Base-by-base conservation (phyloP, 2,888 invertebrate species). In the Eristalis pertinax region DNA sequence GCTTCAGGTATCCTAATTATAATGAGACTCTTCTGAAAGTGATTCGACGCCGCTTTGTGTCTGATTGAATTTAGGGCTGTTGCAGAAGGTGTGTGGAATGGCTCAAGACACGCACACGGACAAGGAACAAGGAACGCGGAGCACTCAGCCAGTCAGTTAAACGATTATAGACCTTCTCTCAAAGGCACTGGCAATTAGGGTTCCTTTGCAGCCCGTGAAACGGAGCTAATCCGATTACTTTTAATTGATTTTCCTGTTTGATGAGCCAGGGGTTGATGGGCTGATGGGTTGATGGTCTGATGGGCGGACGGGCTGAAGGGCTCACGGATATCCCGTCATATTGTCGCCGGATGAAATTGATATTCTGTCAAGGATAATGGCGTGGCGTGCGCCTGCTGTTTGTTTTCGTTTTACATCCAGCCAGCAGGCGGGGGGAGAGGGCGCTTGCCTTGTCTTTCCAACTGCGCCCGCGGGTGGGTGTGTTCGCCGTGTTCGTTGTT, bases 181-280 rank as follows among this genome's bases (percentile, higher is more conserved):
- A 29, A 60, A 24, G 60, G 58, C 73, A 38, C 64, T 79, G 74
- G 24, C 79, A 87, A 87, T 87, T 80, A 72, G 76, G 58, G 41
- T 32, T 68, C 63, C 50, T 19, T 50, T 19, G 58, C 29, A 79
- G 78, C 24, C 79, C 73, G 72, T 84, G 76, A 69, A 84, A 80
- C 65, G 64, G 73, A 85, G 67, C 77, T 88, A 88, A 84, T 84
- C 84, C 72, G 84, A 88, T 84, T 88, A 85, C n/a, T 70, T 85
- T 88, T 84, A 88, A 82, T 88, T 88, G 84, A 84, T 88, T 85
- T 73, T 75, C 69, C 73, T 63, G 60, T 88, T 78, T 81, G 74
- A 81, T 76, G 68, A 75, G 64, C 32, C 60, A 64, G 10, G 2
- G 38, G n/a, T n/a, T n/a, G n/a, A n/a, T n/a, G 22, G 29, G 24